These are phyloP conservation scores for Apamea anceps DNA, from an alignment of 2,888 invertebrate genomes.

Conservation along the genomic window DNA sequence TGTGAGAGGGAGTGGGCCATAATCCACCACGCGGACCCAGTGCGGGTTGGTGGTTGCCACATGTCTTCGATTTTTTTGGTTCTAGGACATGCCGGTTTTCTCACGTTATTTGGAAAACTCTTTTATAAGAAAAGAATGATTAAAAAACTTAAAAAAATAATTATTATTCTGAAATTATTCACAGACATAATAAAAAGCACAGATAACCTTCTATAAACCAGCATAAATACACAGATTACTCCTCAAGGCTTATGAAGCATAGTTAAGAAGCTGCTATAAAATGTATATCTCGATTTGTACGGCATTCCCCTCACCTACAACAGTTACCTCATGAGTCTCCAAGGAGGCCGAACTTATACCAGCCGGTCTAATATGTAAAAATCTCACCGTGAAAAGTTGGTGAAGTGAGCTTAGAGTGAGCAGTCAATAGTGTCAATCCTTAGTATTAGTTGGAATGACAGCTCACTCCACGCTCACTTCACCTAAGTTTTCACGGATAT, in stretches of 20 bases:
- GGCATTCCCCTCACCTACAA: background rate
- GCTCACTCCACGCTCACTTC: too few relatives aligned
- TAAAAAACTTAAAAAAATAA: background rate
- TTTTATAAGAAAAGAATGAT: too few relatives aligned
- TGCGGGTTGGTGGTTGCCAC: background rate
- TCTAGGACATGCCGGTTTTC: background rate
- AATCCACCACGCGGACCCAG: background rate
- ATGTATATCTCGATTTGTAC: slow-evolving; percentile 44
- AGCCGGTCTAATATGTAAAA: background rate
- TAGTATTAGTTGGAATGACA: too few relatives aligned
- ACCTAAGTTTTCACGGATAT: too few relatives aligned
- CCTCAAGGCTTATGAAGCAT: background rate
- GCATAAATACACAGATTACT: slow-evolving; percentile 2
- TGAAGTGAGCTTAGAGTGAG: too few relatives aligned
- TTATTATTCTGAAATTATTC: background rate
- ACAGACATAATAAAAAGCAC: background rate
- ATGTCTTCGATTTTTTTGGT: too few relatives aligned
- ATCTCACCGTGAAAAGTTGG: too few relatives aligned
- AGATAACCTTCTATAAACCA: background rate
- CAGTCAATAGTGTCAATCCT: too few relatives aligned
- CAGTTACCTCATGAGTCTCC: slow-evolving; percentile 43
- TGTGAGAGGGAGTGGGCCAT: background rate
- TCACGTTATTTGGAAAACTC: background rate
- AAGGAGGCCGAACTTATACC: slow-evolving; percentile 8
- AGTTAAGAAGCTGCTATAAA: slow-evolving; percentile 21